Evolutionary conservation across 2,113 vertebrate genomes (phyloP).

Genomic region (Fregata magnificens): DNA sequence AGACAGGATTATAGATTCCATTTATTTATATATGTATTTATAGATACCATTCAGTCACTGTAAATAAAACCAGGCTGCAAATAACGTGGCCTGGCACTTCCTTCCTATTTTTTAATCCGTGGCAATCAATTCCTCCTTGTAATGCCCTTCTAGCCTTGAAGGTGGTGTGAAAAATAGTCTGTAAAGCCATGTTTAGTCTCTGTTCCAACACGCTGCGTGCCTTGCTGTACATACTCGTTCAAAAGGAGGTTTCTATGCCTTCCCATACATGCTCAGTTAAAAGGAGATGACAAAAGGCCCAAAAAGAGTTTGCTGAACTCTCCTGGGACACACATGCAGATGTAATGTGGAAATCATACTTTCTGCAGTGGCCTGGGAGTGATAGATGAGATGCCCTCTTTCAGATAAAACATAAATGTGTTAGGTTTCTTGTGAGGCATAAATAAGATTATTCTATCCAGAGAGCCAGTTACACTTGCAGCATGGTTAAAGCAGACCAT

Average conservation of each 20-base stretch:
- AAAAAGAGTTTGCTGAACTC: not conserved
- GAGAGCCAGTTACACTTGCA: not conserved
- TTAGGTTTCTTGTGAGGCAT: not conserved
- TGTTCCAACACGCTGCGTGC: not conserved
- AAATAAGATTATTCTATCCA: not conserved
- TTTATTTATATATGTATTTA: not conserved
- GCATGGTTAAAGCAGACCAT: not conserved
- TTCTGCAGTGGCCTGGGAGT: not conserved
- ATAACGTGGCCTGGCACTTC: not conserved
- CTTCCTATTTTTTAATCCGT: not conserved
- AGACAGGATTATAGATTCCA: not conserved
- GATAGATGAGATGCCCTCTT: not conserved
- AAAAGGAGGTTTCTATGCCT: not conserved
- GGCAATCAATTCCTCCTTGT: not conserved
- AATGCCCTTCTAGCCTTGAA: not conserved
- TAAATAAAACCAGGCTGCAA: not conserved
- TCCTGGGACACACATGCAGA: fast-evolving
- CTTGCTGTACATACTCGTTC: not conserved
- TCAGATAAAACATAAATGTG: not conserved
- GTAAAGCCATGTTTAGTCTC: not conserved
- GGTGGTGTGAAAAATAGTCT: not conserved
- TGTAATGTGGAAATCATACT: not conserved
- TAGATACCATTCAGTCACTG: not conserved
- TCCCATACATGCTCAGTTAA: not conserved
- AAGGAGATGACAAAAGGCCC: not conserved